Evolutionary conservation across 2,888 invertebrate species (phyloP).

Genomic region (Microdon myrmicae): DNA sequence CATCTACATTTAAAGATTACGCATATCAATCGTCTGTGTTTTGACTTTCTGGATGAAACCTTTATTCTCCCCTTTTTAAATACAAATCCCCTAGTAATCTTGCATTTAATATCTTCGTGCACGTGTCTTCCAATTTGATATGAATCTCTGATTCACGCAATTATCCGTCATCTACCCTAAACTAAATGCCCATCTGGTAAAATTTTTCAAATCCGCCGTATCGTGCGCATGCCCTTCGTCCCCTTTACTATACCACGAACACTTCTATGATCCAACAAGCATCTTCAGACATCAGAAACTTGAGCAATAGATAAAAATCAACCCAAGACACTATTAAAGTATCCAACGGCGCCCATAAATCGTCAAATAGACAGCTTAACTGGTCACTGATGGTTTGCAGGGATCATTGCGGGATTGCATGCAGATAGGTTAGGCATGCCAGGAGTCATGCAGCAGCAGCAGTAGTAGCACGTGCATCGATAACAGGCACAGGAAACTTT

Average conservation of each 20-base stretch:
- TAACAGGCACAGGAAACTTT: constrained; percentile 44
- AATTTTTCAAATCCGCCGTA: constrained; percentile 43
- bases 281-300: constrained; percentile 14
- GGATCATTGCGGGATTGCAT: constrained; percentile 50
- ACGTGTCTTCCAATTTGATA: constrained; percentile 41
- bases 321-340: constrained; percentile 42
- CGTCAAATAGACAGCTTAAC: constrained; percentile 41
- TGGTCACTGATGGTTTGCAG: constrained; percentile 41
- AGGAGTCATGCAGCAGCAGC: constrained; percentile 17
- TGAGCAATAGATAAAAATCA: constrained; percentile 38
- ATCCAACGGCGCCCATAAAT: constrained; percentile 52
- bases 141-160: constrained; percentile 48
- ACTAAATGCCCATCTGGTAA: constrained; percentile 21
- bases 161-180: constrained; percentile 43
- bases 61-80: constrained; percentile 22
- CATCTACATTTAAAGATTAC: constrained; percentile 27
- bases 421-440: constrained; percentile 36
- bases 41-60: background rate
- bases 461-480: constrained; percentile 45
- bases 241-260: constrained; percentile 5
- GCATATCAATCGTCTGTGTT: constrained; percentile 17
- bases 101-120: constrained; percentile 23
- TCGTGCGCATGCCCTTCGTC: constrained; percentile 29
- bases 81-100: constrained; percentile 26
- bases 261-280: constrained; percentile 12